These are phyloP conservation scores for Holcopasites calliopsidis DNA, from an alignment of 1,140 invertebrate species.

Conservation along the genomic window DNA sequence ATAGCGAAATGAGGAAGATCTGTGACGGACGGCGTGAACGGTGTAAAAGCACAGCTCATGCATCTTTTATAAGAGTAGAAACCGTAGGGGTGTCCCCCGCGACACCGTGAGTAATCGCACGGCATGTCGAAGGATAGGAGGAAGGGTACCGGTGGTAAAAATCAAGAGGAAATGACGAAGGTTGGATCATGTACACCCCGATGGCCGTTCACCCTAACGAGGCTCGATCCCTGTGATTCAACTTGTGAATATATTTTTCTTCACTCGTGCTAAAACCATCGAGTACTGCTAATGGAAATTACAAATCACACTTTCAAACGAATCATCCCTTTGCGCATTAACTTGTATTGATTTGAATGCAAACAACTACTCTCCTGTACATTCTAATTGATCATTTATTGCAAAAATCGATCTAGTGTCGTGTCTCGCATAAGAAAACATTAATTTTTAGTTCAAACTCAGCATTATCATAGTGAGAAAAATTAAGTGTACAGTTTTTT, in stretches of 20 bases:
- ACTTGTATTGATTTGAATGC: no score
- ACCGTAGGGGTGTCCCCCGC: constrained; percentile 16
- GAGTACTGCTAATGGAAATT: no score
- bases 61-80: constrained; percentile 58
- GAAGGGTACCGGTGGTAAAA: not conserved
- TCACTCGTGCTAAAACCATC: no score
- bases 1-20: constrained; percentile 36
- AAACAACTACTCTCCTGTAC: no score
- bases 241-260: not conserved
- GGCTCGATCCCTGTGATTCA: constrained; percentile 35
- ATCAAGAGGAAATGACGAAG: constrained; percentile 27
- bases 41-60: constrained; percentile 45
- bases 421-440: no score
- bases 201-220: not conserved
- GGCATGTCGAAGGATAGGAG: constrained; percentile 5
- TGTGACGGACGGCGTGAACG: constrained; percentile 21
- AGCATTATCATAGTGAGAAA: no score
- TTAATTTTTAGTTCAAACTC: no score
- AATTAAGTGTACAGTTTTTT: no score
- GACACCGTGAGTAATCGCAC: constrained; percentile 41
- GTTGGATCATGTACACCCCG: not conserved
- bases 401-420: no score
- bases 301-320: no score
- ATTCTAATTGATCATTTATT: no score
- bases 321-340: no score